Evolutionary conservation across 2,797 vertebrate species (phyloP), one percentile per base, ranked within the genome.

Genomic region (Luscinia megarhynchos): DNA sequence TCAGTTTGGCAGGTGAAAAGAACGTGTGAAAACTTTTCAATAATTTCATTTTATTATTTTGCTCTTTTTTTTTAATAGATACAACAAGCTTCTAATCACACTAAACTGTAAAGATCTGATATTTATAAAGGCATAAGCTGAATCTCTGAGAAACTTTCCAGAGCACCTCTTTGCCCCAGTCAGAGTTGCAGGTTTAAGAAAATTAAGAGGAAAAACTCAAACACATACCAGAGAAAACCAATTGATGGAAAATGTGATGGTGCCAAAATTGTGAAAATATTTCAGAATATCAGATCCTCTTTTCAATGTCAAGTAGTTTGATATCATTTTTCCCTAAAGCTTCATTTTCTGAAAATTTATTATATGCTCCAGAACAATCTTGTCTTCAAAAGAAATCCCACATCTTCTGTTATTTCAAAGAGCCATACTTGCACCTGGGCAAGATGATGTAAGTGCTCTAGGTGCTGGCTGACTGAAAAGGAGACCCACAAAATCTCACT

Each of bases 361-460:
- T 79, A 86, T 74, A 94, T 62, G 89, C 32, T 90, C 81, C 93
- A 95, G 63, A 94, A 94, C 68, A 90, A 90, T 78, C 66, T 73
- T 81, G 81, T 85, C 92, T 96, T 96, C 95, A 96, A 95, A 96
- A 91, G 94, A 93, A 93, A 95, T 85, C 79, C 54, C 79, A 80
- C 74, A 87, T 79, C 73, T 95, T 87, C 90, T 94, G 78, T 58
- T 94, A 86, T 94, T 95, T 93, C 85, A 93, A 94, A 96, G 95
- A 91, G 67, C 58, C 85, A 68, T 24, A 67, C 48, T 86, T 76
- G 80, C 93, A 97, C 88, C 90, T 94, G 94, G 93, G 58, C 75
- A 83, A 91, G 90, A 83, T 78, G 58, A 93, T 57, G 11, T 72
- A 90, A 89, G 45, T 36, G 85, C 48, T 85, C 41, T 43, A 86